Evolutionary conservation across 2,797 vertebrate genomes (phyloP), one percentile per base, ranked within the genome.

Genomic region (Peromyscus melanophrys): DNA sequence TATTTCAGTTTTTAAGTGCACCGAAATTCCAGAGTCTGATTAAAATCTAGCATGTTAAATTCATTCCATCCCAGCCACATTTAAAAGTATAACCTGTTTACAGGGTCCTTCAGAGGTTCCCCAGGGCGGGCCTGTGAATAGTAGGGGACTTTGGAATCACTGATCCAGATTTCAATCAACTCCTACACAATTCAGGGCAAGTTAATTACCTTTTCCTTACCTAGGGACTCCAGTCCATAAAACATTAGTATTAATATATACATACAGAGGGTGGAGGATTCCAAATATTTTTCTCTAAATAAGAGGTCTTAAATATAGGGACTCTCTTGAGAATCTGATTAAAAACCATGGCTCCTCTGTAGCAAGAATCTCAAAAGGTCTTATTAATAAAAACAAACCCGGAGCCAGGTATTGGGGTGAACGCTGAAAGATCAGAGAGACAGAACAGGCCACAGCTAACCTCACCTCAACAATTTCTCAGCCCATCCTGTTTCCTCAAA

Each of bases 21-120:
- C 6, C 69, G 34, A 86, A 89, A 92, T 94, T 84, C 88, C 46
- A 89, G 85, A 82, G 84, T 84, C 37, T 37, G 19, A 67, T 21
- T 25, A 57, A 94, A 96, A 90, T 17, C 34, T 92, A 92, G 91
- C 69, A 86, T 76, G 83, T 80, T 65, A 61, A 86, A 86, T 37
- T 13, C 21, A 75, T 37, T 25, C 63, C 14, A 89, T 49, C 46
- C 84, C 0, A 75, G n/a, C 27, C 82, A 92, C 63, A 25, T 73
- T 69, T 76, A 43, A 80, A 95, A 90, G 14, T 52, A 92, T 0
- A 43, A 23, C n/a, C 34, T 27, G 27, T 49, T 43, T 59, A 80
- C 49, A 93, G 8, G 40, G 55, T 37, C 55, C 27, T 80, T 90
- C 65, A 9, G 25, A 29, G 37, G 27, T 19, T 57, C 27, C 76